phyloP scores from a whole-genome alignment of 2,888 invertebrate species.

The Brachylomia viminalis region DNA sequence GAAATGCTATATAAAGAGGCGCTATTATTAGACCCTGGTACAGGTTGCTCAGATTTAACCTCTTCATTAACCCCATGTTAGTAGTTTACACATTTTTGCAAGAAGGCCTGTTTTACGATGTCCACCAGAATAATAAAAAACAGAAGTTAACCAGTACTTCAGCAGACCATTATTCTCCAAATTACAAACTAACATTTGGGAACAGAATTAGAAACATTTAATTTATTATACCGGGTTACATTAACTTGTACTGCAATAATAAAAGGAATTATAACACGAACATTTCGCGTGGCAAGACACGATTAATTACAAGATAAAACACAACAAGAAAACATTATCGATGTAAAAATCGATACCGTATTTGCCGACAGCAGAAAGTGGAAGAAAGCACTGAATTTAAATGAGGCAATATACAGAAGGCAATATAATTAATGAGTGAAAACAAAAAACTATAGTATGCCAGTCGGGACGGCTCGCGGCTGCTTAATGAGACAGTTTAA shows the following conservation, averaged over 20 bases:
- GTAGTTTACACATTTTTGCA: not conserved
- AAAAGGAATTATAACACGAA: conserved; percentile 63
- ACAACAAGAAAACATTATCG: conserved; percentile 54
- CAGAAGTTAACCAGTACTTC: not conserved
- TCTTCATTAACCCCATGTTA: conserved; percentile 22
- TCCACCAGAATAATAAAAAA: not conserved
- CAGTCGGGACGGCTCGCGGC: conserved; percentile 65
- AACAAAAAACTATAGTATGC: conserved; percentile 68
- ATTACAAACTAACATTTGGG: conserved; percentile 17
- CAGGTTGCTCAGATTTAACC: conserved; percentile 11
- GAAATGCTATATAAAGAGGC: conserved; percentile 55
- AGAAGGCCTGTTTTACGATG: not conserved
- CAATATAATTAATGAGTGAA: conserved; percentile 67
- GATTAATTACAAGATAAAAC: conserved; percentile 62
- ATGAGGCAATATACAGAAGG: conserved; percentile 54
- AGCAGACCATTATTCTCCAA: conserved; percentile 1
- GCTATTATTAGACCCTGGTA: conserved; percentile 38
- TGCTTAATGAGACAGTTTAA: conserved; percentile 80
- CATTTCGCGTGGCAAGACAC: conserved; percentile 61
- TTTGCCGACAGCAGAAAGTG: conserved; percentile 45
- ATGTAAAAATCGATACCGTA: conserved; percentile 57
- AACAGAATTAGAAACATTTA: conserved; percentile 40
- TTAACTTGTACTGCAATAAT: conserved; percentile 52
- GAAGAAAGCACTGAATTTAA: conserved; percentile 61
- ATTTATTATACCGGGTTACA: conserved; percentile 39